Evolutionary conservation across 1,140 invertebrate species (phyloP).

Genomic region (Mamestra configurata): DNA sequence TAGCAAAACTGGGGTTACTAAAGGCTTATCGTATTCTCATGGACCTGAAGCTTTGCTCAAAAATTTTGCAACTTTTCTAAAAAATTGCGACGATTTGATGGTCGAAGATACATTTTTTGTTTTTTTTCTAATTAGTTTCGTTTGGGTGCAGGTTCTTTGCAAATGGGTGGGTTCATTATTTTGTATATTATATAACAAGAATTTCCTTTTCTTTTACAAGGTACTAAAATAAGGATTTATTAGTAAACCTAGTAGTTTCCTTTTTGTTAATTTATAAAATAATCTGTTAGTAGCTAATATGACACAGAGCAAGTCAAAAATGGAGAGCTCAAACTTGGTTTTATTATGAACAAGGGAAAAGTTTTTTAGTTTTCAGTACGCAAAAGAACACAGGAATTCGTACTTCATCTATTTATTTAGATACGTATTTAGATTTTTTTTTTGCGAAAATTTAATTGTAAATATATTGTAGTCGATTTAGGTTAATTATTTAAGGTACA

Average conservation of each 20-base stretch:
- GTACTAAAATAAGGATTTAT: conserved; percentile 16
- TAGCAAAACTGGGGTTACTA: not conserved
- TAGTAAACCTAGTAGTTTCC: not conserved
- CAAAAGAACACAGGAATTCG: not conserved
- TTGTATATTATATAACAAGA: not conserved
- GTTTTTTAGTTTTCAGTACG: not conserved
- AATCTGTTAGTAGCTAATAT: not conserved
- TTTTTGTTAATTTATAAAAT: not conserved
- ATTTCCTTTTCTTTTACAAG: conserved; percentile 21
- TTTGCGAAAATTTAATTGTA: conserved; percentile 14
- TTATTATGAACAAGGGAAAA: too few relatives aligned
- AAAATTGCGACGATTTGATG: not conserved
- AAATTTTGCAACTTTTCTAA: not conserved
- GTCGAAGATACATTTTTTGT: not conserved
- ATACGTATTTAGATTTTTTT: conserved; percentile 24
- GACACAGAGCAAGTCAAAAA: not conserved
- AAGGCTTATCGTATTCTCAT: not conserved
- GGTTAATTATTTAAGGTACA: conserved; percentile 26
- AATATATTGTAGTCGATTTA: conserved; percentile 15
- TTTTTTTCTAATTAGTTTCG: not conserved
- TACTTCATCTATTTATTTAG: conserved; percentile 43
- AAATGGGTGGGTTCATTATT: conserved; percentile 4
- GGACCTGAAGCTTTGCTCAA: not conserved
- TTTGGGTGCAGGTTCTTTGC: conserved; percentile 8
- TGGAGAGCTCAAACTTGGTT: too few relatives aligned